phyloP scores from a whole-genome alignment of 2,113 vertebrate genomes.

The Oxyruncus cristatus region DNA sequence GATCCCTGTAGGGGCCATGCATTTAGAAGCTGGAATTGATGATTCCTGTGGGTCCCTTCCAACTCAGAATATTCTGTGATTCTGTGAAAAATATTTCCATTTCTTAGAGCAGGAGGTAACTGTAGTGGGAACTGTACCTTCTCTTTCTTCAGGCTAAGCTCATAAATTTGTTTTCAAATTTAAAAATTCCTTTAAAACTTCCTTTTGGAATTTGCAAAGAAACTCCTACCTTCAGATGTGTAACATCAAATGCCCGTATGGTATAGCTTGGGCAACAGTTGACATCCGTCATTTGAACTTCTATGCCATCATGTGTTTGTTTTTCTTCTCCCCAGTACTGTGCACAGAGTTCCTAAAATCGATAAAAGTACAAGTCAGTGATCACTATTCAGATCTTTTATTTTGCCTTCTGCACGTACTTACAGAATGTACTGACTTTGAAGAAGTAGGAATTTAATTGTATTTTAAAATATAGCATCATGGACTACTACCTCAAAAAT shows the following conservation, averaged over 20 bases:
- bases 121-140: background rate
- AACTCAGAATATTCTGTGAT: background rate
- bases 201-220: background rate
- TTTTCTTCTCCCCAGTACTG: slow-evolving; percentile 86
- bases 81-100: background rate
- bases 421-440: background rate
- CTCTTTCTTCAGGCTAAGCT: background rate
- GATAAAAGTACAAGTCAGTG: background rate
- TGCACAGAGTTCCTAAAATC: slow-evolving; percentile 74
- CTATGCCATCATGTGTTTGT: slow-evolving; percentile 74
- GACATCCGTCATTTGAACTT: slow-evolving; percentile 77
- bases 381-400: background rate
- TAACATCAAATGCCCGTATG: slow-evolving; percentile 80
- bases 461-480: background rate
- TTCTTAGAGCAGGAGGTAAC: background rate
- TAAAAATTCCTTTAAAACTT: background rate
- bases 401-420: background rate
- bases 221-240: slow-evolving; percentile 82
- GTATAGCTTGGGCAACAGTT: slow-evolving; percentile 67
- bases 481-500: background rate
- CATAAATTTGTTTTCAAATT: background rate
- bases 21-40: background rate
- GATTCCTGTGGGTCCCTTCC: background rate
- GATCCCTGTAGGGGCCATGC: background rate
- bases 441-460: background rate